A percentile compares a stretch with the other conserved stretches of the same genome.
Evolutionary conservation across 1,140 invertebrate species (phyloP).

Genomic region (Heliconius himera): DNA sequence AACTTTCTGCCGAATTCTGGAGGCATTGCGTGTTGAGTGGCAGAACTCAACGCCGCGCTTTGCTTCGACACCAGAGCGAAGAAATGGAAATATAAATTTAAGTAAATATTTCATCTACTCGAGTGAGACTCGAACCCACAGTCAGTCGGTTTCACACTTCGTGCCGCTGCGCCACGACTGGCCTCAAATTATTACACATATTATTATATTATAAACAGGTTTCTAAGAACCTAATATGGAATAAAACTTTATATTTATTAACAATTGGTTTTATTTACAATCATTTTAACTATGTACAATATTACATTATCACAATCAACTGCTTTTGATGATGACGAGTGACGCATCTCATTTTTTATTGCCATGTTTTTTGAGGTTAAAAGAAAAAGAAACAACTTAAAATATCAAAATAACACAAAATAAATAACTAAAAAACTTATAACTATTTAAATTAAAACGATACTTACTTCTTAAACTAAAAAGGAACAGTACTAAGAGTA

Average conservation of each 20-base stretch:
- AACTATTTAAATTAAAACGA: slow-evolving; percentile 35
- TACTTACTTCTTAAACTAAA: slow-evolving; percentile 13
- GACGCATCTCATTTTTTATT: slow-evolving; percentile 13
- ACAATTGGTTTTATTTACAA: slow-evolving; percentile 43
- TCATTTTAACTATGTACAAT: slow-evolving; percentile 40
- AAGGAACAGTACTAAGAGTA: slow-evolving; percentile 28
- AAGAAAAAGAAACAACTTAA: slow-evolving; percentile 15
- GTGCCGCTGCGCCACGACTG: too few relatives aligned
- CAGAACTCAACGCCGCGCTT: too few relatives aligned
- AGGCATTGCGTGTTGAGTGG: too few relatives aligned
- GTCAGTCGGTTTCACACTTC: too few relatives aligned
- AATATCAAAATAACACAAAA: slow-evolving; percentile 22
- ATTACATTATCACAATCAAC: slow-evolving; percentile 41
- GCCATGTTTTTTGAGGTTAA: slow-evolving; percentile 11
- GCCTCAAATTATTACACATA: too few relatives aligned
- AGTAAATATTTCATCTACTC: too few relatives aligned
- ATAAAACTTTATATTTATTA: slow-evolving; percentile 21
- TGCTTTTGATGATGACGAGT: slow-evolving; percentile 25
- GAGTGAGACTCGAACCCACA: too few relatives aligned
- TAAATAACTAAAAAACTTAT: slow-evolving; percentile 24
- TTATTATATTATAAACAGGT: too few relatives aligned
- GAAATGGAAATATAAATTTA: too few relatives aligned
- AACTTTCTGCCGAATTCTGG: too few relatives aligned
- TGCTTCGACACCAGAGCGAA: too few relatives aligned
- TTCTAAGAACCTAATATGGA: background rate